Conservation (phyloP, 2,113 vertebrate genomes). For the Zosterops borbonicus region DNA sequence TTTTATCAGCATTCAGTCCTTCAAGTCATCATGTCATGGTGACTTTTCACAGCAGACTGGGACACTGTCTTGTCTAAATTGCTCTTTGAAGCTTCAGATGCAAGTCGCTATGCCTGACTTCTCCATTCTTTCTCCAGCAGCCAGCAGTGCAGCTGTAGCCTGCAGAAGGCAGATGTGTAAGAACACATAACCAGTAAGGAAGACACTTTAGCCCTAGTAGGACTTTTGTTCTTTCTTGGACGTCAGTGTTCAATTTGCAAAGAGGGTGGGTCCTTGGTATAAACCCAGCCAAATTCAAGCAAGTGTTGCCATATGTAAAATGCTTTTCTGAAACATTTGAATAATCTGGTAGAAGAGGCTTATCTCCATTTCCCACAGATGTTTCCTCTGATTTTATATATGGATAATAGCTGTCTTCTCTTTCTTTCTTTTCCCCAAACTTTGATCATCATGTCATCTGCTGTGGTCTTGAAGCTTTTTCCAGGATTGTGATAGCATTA, state of each 20-base stretch:
- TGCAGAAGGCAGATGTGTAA: neutral
- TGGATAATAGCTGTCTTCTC: neutral
- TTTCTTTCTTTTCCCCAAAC: neutral
- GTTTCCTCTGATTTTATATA: neutral
- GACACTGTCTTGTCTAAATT: neutral
- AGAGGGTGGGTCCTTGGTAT: neutral
- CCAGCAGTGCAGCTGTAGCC: neutral
- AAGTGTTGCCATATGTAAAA: neutral
- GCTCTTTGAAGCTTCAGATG: neutral
- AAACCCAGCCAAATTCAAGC: neutral
- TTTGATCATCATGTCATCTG: neutral
- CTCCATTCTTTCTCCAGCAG: neutral
- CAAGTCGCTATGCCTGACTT: neutral
- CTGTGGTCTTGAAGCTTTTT: neutral
- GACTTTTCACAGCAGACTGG: neutral
- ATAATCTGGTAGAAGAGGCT: neutral
- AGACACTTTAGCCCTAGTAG: neutral
- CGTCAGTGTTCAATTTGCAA: neutral
- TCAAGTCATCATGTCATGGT: neutral
- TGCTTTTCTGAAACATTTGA: neutral
- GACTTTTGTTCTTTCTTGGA: neutral
- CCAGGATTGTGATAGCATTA: neutral
- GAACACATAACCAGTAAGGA: neutral
- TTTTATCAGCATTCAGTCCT: neutral
- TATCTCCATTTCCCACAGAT: constrained; percentile 25